A percentile compares a stretch with the other conserved stretches of the same genome.
Conservation (phyloP, 1,140 invertebrate genomes). For the Atopsyche davidsoni region DNA sequence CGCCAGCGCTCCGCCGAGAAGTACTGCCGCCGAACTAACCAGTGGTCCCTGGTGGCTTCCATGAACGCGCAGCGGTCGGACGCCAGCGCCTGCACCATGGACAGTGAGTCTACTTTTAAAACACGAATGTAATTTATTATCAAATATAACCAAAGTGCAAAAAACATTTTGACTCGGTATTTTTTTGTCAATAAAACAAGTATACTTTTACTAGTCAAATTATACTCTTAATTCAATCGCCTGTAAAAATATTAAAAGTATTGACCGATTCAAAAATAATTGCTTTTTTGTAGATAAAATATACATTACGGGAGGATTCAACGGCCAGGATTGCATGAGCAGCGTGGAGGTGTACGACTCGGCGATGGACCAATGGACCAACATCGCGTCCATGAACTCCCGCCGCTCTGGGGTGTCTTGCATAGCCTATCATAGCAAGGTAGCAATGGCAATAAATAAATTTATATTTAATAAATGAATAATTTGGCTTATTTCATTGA, state of each 20-base stretch:
- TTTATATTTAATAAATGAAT: too few relatives aligned
- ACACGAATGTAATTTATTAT: too few relatives aligned
- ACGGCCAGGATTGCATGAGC: slow-evolving; percentile 81
- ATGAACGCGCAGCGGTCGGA: slow-evolving; percentile 80
- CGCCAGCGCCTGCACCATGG: slow-evolving; percentile 61
- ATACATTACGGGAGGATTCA: slow-evolving; percentile 83
- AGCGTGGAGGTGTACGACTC: slow-evolving; percentile 83
- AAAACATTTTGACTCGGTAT: too few relatives aligned
- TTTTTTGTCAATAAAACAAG: neutral
- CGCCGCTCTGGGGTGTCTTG: slow-evolving; percentile 71
- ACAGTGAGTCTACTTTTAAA: slow-evolving; percentile 49
- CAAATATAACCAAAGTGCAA: too few relatives aligned
- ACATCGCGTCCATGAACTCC: slow-evolving; percentile 71
- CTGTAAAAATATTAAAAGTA: too few relatives aligned
- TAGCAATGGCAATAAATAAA: too few relatives aligned
- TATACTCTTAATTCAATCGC: too few relatives aligned
- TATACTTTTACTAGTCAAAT: too few relatives aligned
- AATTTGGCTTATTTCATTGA: too few relatives aligned
- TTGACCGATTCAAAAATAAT: neutral
- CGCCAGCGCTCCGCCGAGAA: slow-evolving; percentile 68
- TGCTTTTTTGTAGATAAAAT: slow-evolving; percentile 57
- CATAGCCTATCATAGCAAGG: slow-evolving; percentile 60
- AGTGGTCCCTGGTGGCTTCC: slow-evolving; percentile 75
- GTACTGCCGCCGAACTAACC: slow-evolving; percentile 64
- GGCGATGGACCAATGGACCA: slow-evolving; percentile 76